A percentile compares a stretch with the other conserved stretches of the same genome.
Conservation (phyloP, 2,113 vertebrate species). For the Agapornis roseicollis region DNA sequence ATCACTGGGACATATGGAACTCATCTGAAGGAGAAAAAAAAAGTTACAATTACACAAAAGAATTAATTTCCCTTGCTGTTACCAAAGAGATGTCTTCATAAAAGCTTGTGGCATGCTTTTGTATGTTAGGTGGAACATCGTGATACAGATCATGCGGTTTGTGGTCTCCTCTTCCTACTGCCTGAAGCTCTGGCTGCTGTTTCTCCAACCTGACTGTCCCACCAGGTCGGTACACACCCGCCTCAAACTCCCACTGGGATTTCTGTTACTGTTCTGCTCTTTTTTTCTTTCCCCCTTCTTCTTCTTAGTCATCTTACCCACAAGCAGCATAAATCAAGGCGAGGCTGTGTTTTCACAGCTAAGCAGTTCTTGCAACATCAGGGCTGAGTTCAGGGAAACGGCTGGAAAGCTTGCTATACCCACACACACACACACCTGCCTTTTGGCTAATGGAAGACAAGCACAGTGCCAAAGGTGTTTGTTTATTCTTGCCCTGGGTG, state of each 20-base stretch:
- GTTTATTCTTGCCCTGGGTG: conserved; percentile 52
- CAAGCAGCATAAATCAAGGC: conserved; percentile 58
- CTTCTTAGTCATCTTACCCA: conserved; percentile 60
- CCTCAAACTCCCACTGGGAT: not conserved
- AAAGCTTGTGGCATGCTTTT: conserved; percentile 42
- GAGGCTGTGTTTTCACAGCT: conserved; percentile 60
- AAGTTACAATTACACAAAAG: conserved; percentile 55
- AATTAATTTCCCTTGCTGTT: conserved; percentile 64
- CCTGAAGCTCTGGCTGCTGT: conserved; percentile 15
- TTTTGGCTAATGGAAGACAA: not conserved
- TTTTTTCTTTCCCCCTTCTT: not conserved
- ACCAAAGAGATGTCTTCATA: conserved; percentile 20
- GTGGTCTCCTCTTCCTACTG: conserved; percentile 43
- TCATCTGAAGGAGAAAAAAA: conserved; percentile 50
- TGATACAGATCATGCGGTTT: conserved; percentile 37
- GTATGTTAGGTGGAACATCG: conserved; percentile 47
- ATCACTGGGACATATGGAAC: conserved; percentile 67
- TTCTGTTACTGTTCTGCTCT: conserved; percentile 29
- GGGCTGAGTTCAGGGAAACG: conserved; percentile 39
- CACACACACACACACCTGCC: conserved; percentile 24
- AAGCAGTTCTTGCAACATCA: conserved; percentile 51
- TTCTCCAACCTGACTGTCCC: conserved; percentile 30
- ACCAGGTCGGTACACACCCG: not conserved
- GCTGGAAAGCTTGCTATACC: conserved; percentile 25
- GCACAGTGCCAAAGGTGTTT: conserved; percentile 41